Conservation (phyloP, 2,797 vertebrate genomes). For the Microctenopoma steveboyesi region DNA sequence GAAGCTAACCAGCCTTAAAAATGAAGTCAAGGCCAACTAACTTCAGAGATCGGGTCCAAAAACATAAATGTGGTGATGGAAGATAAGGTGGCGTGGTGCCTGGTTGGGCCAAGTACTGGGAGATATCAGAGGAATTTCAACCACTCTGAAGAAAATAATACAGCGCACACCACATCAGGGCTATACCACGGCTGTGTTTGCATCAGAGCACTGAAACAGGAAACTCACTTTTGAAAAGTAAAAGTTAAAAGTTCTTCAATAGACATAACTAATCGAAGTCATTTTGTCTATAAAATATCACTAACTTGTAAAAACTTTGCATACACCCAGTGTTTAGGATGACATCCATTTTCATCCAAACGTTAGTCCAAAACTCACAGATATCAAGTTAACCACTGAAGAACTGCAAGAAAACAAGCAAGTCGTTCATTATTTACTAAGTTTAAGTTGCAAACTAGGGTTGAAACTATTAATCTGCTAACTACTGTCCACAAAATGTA, state of each 20-base stretch:
- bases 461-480: not conserved
- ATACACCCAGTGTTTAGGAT: not conserved
- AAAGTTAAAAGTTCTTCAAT: too few species aligned
- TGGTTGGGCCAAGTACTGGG: constrained; percentile 34
- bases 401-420: not conserved
- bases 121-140: constrained; percentile 71
- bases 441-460: not conserved
- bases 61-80: constrained; percentile 43
- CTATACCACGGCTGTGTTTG: constrained; percentile 13
- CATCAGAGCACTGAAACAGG: not conserved
- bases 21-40: constrained; percentile 27
- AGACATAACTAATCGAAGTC: not conserved
- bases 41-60: constrained; percentile 37
- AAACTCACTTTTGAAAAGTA: not conserved
- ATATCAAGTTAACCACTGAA: not conserved
- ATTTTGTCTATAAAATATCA: not conserved
- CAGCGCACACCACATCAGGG: constrained; percentile 22
- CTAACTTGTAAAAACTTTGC: not conserved
- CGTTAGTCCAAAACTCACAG: not conserved
- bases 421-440: not conserved
- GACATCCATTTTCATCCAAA: not conserved
- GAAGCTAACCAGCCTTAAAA: not conserved
- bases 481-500: too few species aligned
- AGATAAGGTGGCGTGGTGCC: constrained; percentile 59
- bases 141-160: constrained; percentile 40